phyloP scores from a whole-genome alignment of 2,888 invertebrate genomes.

The Drosophila basisetae region DNA sequence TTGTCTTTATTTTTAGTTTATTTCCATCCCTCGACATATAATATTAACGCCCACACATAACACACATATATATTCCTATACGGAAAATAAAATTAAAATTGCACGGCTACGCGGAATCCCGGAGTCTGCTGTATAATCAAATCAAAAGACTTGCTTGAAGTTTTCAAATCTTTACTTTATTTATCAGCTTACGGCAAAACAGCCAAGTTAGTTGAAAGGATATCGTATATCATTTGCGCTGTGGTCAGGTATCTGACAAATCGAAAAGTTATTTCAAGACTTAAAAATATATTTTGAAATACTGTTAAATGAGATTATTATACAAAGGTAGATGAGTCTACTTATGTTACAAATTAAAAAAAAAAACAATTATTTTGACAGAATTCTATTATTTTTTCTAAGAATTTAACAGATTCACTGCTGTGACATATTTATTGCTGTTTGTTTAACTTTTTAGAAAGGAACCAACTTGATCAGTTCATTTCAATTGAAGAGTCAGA shows the following conservation, averaged over 20 bases:
- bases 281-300: neutral
- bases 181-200: slow-evolving; percentile 9
- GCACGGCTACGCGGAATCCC: slow-evolving; percentile 53
- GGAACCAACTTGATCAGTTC: neutral
- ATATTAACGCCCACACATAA: slow-evolving; percentile 51
- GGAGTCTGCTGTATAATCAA: slow-evolving; percentile 47
- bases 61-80: slow-evolving; percentile 13
- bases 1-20: slow-evolving; percentile 74
- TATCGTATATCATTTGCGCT: slow-evolving; percentile 1
- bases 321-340: neutral
- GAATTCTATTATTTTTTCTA: neutral
- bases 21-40: slow-evolving; percentile 49
- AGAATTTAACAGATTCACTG: neutral
- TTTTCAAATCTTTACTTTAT: slow-evolving; percentile 38
- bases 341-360: neutral
- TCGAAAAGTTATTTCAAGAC: neutral
- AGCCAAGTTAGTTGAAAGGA: slow-evolving; percentile 1
- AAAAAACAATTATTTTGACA: neutral
- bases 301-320: neutral
- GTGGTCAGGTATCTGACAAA: neutral
- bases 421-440: neutral
- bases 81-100: slow-evolving; percentile 71
- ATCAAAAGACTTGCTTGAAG: slow-evolving; percentile 36
- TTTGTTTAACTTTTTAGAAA: neutral
- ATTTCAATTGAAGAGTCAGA: neutral